Percentiles rank a stretch among this genome's conserved stretches.
These are phyloP conservation scores for Zosterops hypoxanthus DNA, from an alignment of 2,113 vertebrate species.

Conservation along the genomic window DNA sequence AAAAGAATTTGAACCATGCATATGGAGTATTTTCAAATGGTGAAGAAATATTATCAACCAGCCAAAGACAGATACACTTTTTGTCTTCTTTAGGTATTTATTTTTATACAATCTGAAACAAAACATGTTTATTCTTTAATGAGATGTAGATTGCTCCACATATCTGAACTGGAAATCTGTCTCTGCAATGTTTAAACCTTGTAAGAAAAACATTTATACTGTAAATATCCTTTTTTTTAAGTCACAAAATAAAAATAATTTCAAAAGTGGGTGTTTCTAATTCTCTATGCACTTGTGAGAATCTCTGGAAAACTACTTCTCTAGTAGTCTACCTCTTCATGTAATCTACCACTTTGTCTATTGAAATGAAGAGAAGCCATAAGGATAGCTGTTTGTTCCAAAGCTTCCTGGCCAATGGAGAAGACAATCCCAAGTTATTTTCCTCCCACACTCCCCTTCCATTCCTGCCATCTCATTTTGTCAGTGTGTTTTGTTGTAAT, in stretches of 20 bases:
- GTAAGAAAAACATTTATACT: not conserved
- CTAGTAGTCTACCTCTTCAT: not conserved
- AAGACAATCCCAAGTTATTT: not conserved
- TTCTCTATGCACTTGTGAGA: not conserved
- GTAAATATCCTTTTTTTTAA: not conserved
- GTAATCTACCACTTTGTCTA: not conserved
- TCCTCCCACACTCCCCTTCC: not conserved
- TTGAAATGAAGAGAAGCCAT: not conserved
- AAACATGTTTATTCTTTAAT: not conserved
- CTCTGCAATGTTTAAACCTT: not conserved
- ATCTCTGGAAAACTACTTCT: not conserved
- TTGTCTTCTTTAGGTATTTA: not conserved
- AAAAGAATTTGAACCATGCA: not conserved
- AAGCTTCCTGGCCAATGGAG: not conserved
- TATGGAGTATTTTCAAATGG: not conserved
- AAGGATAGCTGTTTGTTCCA: not conserved
- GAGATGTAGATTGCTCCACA: not conserved
- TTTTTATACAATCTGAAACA: not conserved
- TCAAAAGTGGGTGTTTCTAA: not conserved
- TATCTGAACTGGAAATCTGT: not conserved
- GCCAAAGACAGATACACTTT: not conserved
- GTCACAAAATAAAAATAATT: not conserved
- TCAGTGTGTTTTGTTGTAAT: not conserved
- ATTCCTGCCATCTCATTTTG: not conserved
- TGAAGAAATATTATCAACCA: not conserved